Percentiles rank a stretch among this genome's conserved stretches.
These are phyloP conservation scores for Rhabdomys pumilio DNA, from an alignment of 2,797 vertebrate species.

Conservation along the genomic window DNA sequence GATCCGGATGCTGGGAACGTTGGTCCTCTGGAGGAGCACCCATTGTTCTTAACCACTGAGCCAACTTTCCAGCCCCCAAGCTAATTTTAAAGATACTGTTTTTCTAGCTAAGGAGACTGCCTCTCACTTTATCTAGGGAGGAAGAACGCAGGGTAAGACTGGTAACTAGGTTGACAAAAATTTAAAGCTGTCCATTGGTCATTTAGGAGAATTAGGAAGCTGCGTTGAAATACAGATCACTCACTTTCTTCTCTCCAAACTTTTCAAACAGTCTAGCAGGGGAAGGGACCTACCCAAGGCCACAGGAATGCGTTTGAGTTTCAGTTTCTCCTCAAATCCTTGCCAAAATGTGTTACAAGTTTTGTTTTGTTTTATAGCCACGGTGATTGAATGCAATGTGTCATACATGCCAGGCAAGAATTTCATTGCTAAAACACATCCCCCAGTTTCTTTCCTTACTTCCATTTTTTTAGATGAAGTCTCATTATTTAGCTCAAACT, in stretches of 20 bases:
- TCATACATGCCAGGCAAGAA: neutral
- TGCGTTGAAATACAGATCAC: neutral
- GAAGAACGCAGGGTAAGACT: neutral
- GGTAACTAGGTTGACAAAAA: neutral
- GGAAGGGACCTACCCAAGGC: neutral
- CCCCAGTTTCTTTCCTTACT: neutral
- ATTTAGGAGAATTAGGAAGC: slow-evolving; percentile 8
- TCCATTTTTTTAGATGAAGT: neutral
- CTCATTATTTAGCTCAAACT: neutral
- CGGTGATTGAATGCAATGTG: neutral
- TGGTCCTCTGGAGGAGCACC: neutral
- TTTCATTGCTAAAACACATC: neutral
- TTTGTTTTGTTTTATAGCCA: neutral
- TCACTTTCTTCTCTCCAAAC: neutral
- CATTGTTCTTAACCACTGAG: neutral
- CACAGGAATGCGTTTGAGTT: neutral
- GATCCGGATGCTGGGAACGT: neutral
- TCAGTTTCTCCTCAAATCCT: neutral
- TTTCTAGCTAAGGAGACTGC: neutral
- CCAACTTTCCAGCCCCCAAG: neutral
- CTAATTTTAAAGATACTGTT: neutral
- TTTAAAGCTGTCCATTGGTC: neutral
- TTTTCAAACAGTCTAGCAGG: neutral
- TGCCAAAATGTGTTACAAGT: neutral
- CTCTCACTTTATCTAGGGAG: neutral